Conservation (phyloP, 2,888 invertebrate genomes). For the Patella depressa region DNA sequence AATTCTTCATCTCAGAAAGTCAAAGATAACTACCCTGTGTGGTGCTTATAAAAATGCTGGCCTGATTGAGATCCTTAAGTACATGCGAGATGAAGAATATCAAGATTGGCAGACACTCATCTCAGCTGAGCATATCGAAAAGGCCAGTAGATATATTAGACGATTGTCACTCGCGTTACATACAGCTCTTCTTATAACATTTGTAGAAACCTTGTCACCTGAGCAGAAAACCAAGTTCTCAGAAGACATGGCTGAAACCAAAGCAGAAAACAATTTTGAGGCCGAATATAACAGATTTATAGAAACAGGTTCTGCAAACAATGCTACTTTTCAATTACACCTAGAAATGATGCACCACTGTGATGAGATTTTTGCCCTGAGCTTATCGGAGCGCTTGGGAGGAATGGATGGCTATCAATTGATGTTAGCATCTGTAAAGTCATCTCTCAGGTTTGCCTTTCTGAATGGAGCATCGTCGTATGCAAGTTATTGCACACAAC, state of each 20-base stretch:
- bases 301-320: neutral
- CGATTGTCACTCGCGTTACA: slow-evolving; percentile 11
- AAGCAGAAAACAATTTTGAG: neutral
- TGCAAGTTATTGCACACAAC: slow-evolving; percentile 28
- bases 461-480: slow-evolving; percentile 36
- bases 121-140: slow-evolving; percentile 1
- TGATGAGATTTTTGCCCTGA: slow-evolving; percentile 31
- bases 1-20: slow-evolving; percentile 14
- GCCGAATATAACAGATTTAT: neutral
- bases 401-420: slow-evolving; percentile 26
- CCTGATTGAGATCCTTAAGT: neutral
- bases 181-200: slow-evolving; percentile 7
- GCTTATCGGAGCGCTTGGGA: slow-evolving; percentile 32
- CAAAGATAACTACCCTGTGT: slow-evolving; percentile 2
- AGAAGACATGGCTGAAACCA: neutral
- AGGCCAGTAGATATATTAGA: neutral
- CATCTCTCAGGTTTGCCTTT: slow-evolving; percentile 20
- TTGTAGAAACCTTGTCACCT: neutral
- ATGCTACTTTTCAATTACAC: slow-evolving; percentile 10
- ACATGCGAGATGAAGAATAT: slow-evolving; percentile 5
- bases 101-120: neutral
- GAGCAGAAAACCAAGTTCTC: neutral
- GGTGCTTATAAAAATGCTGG: slow-evolving; percentile 16
- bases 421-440: slow-evolving; percentile 6
- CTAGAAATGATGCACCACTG: slow-evolving; percentile 24